phyloP scores from a whole-genome alignment of 2,797 vertebrate species.

The Smutsia temminckii region DNA sequence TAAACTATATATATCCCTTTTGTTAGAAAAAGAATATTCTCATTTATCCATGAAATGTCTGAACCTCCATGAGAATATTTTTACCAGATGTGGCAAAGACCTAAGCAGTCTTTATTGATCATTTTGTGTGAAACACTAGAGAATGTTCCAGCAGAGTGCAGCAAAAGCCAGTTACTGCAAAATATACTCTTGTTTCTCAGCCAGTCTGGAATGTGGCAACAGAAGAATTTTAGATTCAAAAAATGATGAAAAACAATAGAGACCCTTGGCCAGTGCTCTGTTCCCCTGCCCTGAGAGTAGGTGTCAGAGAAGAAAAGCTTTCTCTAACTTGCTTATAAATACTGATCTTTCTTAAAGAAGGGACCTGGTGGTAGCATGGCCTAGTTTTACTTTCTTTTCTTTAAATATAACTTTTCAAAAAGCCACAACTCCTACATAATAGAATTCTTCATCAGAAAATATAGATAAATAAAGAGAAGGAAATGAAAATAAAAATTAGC shows the following conservation, averaged over 20 bases:
- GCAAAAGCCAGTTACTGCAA: slow-evolving; percentile 83
- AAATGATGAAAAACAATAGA: not conserved
- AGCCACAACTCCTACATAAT: not conserved
- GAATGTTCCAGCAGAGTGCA: slow-evolving; percentile 86
- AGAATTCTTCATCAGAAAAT: slow-evolving; percentile 44
- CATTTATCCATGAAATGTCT: not conserved
- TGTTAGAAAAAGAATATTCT: not conserved
- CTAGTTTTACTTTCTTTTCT: not conserved
- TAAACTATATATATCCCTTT: not conserved
- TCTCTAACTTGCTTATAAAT: not conserved
- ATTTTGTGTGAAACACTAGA: slow-evolving; percentile 58
- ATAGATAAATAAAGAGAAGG: not conserved
- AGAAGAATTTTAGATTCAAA: not conserved
- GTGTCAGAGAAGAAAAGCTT: not conserved
- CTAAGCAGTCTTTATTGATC: not conserved
- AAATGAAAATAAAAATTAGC: slow-evolving; percentile 28
- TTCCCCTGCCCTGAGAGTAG: not conserved
- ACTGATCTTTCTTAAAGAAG: not conserved
- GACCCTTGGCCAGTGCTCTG: not conserved
- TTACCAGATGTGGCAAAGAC: not conserved
- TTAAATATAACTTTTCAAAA: not conserved
- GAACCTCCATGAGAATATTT: not conserved
- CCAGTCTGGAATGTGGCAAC: not conserved
- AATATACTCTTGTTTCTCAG: slow-evolving; percentile 60
- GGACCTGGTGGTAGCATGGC: not conserved